Evolutionary conservation across 2,797 vertebrate genomes (phyloP).

Genomic region (Cichlasoma orientale): DNA sequence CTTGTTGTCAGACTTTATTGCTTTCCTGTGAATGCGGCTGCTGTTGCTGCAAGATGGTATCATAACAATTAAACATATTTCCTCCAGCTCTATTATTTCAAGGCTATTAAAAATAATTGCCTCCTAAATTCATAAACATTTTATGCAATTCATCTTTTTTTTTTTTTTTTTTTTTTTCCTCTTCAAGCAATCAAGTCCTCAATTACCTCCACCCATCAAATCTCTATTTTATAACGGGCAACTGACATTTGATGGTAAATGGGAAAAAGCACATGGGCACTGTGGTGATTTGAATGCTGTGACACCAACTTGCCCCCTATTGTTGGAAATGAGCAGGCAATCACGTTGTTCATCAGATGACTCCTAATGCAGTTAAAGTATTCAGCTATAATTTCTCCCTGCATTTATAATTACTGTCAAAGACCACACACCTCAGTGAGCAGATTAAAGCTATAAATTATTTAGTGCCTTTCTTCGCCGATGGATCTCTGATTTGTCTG

Average conservation of each 20-base stretch:
- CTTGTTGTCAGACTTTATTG: conserved; percentile 74
- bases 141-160: conserved; percentile 82
- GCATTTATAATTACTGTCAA: conserved; percentile 99
- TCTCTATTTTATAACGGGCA: conserved; percentile 90
- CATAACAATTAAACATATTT: conserved; percentile 84
- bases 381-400: conserved; percentile 99
- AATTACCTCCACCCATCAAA: conserved; percentile 85
- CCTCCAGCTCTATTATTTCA: conserved; percentile 80
- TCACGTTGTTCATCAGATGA: conserved; percentile 99
- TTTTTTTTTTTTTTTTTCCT: conserved; percentile 59
- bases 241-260: conserved; percentile 98
- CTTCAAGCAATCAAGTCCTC: conserved; percentile 84
- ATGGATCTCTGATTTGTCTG: conserved; percentile 95
- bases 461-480: conserved; percentile 94
- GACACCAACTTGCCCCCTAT: conserved; percentile 99
- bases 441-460: conserved; percentile 99
- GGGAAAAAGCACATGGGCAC: conserved; percentile 89
- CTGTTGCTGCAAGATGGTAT: conserved; percentile 75
- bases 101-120: conserved; percentile 86
- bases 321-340: conserved; percentile 98
- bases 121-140: conserved; percentile 86
- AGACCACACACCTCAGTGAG: conserved; percentile 99
- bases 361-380: conserved; percentile 99
- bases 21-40: conserved; percentile 63
- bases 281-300: conserved; percentile 93